phyloP scores from a whole-genome alignment of 2,113 vertebrate species.

The Crotophaga sulcirostris region DNA sequence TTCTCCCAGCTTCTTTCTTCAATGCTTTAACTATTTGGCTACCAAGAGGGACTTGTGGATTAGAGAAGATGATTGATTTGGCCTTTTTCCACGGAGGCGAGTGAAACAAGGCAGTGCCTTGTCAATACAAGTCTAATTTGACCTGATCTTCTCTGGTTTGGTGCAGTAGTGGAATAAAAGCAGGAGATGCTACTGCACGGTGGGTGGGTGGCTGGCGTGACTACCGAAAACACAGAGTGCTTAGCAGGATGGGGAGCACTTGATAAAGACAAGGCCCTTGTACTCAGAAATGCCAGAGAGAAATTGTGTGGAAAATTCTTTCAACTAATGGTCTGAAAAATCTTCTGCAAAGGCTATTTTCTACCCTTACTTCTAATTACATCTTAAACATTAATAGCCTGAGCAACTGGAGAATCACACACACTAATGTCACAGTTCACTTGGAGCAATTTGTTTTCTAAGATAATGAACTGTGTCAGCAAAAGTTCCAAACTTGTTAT shows the following conservation, averaged over 20 bases:
- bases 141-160: background rate
- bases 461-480: slow-evolving; percentile 59
- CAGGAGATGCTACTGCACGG: background rate
- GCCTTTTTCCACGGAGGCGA: background rate
- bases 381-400: slow-evolving; percentile 55
- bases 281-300: slow-evolving; percentile 26
- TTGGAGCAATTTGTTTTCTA: slow-evolving; percentile 53
- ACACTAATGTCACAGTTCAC: slow-evolving; percentile 51
- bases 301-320: slow-evolving; percentile 70
- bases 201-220: background rate
- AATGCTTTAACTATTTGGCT: background rate
- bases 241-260: background rate
- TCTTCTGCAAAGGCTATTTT: slow-evolving; percentile 62
- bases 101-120: background rate
- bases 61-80: background rate
- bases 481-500: background rate
- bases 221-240: background rate
- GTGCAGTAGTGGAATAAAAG: background rate
- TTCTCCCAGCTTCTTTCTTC: background rate
- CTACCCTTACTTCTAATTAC: slow-evolving; percentile 50
- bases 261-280: slow-evolving; percentile 25
- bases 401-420: slow-evolving; percentile 14
- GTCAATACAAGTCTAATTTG: background rate
- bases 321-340: slow-evolving; percentile 67
- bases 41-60: accelerated